phyloP scores from a whole-genome alignment of 2,797 vertebrate genomes.

The Melanotaenia parkinsoni region DNA sequence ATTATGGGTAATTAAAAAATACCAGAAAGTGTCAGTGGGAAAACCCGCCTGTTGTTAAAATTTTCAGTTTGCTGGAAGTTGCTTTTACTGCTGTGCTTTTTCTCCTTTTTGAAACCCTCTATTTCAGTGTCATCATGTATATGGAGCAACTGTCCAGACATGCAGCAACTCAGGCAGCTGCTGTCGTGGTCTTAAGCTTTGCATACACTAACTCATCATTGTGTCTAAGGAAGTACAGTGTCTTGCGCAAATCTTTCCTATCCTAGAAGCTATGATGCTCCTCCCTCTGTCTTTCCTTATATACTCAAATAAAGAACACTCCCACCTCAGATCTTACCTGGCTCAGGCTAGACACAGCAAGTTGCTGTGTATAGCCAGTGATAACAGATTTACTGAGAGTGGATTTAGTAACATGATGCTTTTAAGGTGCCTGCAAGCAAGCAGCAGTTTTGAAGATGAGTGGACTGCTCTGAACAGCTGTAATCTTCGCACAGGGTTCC shows the following conservation, averaged over 20 bases:
- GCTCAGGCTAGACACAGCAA: constrained; percentile 21
- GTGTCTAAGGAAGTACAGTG: constrained; percentile 37
- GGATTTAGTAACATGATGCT: constrained; percentile 79
- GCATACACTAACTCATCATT: constrained; percentile 39
- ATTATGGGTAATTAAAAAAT: neutral
- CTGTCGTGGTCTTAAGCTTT: constrained; percentile 46
- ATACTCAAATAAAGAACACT: constrained; percentile 20
- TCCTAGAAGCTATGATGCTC: constrained; percentile 41
- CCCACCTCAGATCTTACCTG: constrained; percentile 53
- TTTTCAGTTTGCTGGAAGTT: neutral
- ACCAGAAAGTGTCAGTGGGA: too few species aligned
- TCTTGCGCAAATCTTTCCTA: constrained; percentile 23
- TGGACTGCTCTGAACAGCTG: constrained; percentile 71
- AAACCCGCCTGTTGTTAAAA: too few species aligned
- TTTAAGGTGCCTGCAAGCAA: constrained; percentile 85
- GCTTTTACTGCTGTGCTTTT: neutral
- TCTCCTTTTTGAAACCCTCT: neutral
- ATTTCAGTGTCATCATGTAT: neutral
- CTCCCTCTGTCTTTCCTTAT: constrained; percentile 54
- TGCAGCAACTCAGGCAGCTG: constrained; percentile 66
- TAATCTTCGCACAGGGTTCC: constrained; percentile 67
- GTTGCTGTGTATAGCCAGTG: constrained; percentile 24
- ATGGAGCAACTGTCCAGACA: constrained; percentile 76
- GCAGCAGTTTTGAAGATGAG: constrained; percentile 87
- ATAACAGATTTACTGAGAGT: constrained; percentile 29